Percentiles rank a stretch among this genome's conserved stretches.
Conservation (phyloP, 2,888 invertebrate species). For the Hydrotaea cyrtoneurina region DNA sequence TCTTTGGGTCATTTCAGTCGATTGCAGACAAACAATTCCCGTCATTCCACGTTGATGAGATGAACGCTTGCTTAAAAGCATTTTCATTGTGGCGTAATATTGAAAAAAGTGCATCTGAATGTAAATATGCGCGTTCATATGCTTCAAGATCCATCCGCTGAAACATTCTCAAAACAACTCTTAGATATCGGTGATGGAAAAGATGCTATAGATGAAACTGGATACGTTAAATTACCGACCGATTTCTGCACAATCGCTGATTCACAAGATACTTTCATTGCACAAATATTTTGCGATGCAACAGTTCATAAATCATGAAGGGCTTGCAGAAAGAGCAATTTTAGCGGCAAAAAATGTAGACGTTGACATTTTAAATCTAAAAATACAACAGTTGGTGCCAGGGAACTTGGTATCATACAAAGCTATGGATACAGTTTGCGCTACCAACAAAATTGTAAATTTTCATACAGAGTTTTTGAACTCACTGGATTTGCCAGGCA, state of each 20-base stretch:
- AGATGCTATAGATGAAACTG: not conserved
- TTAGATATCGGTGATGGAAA: constrained; percentile 60
- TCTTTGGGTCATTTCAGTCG: constrained; percentile 64
- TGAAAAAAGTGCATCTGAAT: constrained; percentile 57
- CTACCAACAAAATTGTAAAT: constrained; percentile 3
- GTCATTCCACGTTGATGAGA: constrained; percentile 67
- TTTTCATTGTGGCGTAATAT: constrained; percentile 44
- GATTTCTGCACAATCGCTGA: constrained; percentile 2
- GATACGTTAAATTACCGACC: not conserved
- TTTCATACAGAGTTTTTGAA: constrained; percentile 27
- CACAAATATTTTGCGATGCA: not conserved
- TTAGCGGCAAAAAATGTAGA: too few relatives aligned
- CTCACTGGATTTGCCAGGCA: constrained; percentile 11
- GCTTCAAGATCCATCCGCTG: constrained; percentile 58
- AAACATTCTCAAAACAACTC: constrained; percentile 59
- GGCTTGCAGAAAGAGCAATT: not conserved
- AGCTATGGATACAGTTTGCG: constrained; percentile 5
- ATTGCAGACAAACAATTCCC: constrained; percentile 73
- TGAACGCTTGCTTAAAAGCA: constrained; percentile 49
- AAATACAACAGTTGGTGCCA: not conserved
- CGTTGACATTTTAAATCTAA: not conserved
- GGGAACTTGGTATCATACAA: too few relatives aligned
- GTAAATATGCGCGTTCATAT: constrained; percentile 56
- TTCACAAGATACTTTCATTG: constrained; percentile 4
- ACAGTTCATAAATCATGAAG: not conserved